A percentile compares a stretch with the other conserved stretches of the same genome.
phyloP scores from a whole-genome alignment of 2,113 vertebrate species.

The Myrmophylax atrothorax region DNA sequence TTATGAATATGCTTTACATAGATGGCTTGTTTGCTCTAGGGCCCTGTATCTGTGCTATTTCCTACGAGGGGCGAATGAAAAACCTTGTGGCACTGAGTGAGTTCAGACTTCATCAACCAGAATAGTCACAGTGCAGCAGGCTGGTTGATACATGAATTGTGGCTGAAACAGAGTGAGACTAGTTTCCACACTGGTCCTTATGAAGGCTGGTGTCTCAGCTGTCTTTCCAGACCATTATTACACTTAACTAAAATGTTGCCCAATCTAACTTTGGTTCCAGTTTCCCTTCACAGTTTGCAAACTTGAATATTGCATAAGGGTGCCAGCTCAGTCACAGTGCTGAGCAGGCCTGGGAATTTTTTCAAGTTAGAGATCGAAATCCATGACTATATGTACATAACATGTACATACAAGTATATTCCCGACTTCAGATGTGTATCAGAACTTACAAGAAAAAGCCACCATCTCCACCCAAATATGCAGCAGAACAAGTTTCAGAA shows the following conservation, averaged over 20 bases:
- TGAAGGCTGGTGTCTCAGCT: neutral
- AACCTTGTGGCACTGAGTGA: neutral
- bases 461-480: neutral
- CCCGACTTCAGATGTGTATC: neutral
- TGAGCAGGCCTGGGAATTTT: neutral
- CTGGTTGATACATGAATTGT: neutral
- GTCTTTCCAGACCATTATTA: neutral
- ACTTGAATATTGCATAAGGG: neutral
- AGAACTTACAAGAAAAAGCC: neutral
- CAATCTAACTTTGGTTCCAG: neutral
- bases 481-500: neutral
- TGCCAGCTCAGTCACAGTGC: neutral
- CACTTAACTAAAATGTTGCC: neutral
- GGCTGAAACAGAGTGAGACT: neutral
- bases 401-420: no score
- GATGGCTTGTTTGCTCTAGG: neutral
- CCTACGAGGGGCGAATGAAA: neutral
- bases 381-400: neutral
- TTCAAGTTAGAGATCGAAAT: neutral
- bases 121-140: neutral
- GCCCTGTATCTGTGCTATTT: neutral
- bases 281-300: neutral
- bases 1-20: neutral
- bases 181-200: neutral
- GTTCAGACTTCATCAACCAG: neutral